Conservation (phyloP, 2,888 invertebrate species). For the Deladenus siricidicola region DNA sequence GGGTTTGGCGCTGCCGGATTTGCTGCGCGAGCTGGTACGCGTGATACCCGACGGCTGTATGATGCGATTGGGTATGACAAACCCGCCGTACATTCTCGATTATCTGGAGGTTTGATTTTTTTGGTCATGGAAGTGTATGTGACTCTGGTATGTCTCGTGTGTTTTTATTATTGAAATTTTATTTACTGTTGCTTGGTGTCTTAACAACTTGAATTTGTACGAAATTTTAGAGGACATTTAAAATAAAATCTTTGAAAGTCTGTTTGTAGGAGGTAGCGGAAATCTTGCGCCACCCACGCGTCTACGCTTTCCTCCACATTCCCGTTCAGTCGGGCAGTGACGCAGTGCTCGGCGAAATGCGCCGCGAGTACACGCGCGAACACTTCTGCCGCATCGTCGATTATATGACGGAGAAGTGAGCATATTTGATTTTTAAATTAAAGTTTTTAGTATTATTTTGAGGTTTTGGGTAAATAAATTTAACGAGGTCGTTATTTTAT, state of each 20-base stretch:
- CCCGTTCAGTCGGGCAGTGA: conserved; percentile 98
- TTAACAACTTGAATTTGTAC: no score
- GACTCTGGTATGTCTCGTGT: no score
- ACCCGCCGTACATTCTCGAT: conserved; percentile 96
- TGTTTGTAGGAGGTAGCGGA: conserved; percentile 67
- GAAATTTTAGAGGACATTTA: no score
- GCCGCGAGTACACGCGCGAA: conserved; percentile 78
- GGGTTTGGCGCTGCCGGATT: conserved; percentile 67
- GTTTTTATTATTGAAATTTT: no score
- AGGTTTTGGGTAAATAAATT: no score
- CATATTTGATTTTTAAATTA: no score
- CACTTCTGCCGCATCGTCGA: conserved; percentile 85
- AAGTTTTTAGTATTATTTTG: no score
- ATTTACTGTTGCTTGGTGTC: no score
- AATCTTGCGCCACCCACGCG: conserved; percentile 74
- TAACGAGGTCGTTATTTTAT: no score
- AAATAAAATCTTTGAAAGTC: no score
- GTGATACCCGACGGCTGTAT: conserved; percentile 59
- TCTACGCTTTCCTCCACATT: conserved; percentile 90
- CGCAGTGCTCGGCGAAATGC: conserved; percentile 85
- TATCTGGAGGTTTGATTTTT: conserved; percentile 63
- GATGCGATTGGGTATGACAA: conserved; percentile 82
- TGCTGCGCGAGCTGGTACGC: conserved; percentile 76
- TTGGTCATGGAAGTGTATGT: no score
- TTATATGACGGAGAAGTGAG: conserved; percentile 67